Conservation (phyloP, 2,888 invertebrate species). For the Erebia ligea region DNA sequence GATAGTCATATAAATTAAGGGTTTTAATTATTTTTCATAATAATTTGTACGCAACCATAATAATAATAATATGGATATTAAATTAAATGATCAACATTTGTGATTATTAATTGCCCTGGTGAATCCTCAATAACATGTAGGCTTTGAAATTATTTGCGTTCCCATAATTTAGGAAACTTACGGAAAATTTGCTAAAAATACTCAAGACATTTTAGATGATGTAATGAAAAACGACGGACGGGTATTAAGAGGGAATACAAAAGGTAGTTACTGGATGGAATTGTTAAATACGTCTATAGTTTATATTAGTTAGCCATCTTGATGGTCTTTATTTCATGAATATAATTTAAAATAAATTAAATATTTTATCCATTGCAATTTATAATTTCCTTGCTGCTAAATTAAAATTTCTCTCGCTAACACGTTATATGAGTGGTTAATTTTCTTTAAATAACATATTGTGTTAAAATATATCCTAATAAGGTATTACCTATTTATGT, state of each 20-base stretch:
- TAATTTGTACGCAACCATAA: constrained; percentile 36
- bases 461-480: not conserved
- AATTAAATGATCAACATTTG: constrained; percentile 15
- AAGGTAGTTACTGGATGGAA: not conserved
- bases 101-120: constrained; percentile 21
- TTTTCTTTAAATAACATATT: not conserved
- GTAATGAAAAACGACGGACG: constrained; percentile 1
- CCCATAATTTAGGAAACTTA: constrained; percentile 13
- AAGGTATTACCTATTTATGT: not conserved
- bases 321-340: not conserved
- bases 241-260: not conserved
- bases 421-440: constrained; percentile 9
- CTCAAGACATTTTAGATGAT: not conserved
- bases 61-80: constrained; percentile 34
- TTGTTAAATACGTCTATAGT: not conserved
- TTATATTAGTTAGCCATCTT: not conserved
- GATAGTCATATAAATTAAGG: constrained; percentile 35
- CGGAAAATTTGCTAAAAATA: not conserved
- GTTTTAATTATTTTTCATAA: constrained; percentile 40
- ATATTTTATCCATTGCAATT: not conserved
- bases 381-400: not conserved
- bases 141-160: constrained; percentile 35
- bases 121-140: constrained; percentile 19
- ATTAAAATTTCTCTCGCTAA: not conserved
- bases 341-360: not conserved